Evolutionary conservation across 2,113 vertebrate species (phyloP), one percentile per base, ranked within the genome.

Genomic region (Diadophis punctatus): DNA sequence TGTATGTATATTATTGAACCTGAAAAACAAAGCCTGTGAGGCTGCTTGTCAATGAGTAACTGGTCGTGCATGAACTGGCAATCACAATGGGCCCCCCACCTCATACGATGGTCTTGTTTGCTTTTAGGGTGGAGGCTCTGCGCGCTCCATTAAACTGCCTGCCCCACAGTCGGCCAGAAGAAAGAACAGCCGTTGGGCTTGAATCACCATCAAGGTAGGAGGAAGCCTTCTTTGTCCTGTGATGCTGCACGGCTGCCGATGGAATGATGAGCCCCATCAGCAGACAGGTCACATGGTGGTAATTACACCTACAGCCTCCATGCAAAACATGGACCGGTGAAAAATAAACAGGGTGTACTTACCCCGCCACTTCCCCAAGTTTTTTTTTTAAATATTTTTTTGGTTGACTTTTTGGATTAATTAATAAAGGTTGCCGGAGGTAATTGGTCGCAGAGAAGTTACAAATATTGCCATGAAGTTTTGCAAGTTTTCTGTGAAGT

Each of bases 31-130:
- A 87, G 48, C 22, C 74, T 93, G 92, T 20, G 90, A 93, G 55
- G 55, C 55, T 46, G 34, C 8, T 90, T 58, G 90, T 95, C 93
- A 97, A 95, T 93, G 92, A 96, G 94, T 96, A 96, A 96, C 93
- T 95, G 96, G 94, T 88, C 96, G 95, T 96, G 93, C 95, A 89
- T 0, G 0, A 27, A 95, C 20, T 93, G 43, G 23, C 1, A 43
- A 90, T 93, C 94, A 86, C 90, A 94, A 91, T 89, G 90, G 95
- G 56, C 88, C 30, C 58, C 90, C 43, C 86, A 96, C 10, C 87
- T 3, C 56, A 91, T 94, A 88, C 30, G 87, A 94, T 30, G 74
- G 74, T 95, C 43, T 39, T 53, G 93, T 88, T 23, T 86, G 55
- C 84, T 85, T 56, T 46, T 55, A 46, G 51, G 80, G 88, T 25